A percentile compares a stretch with the other conserved stretches of the same genome.
Evolutionary conservation across 2,888 invertebrate species (phyloP).

Genomic region (Hirtodrosophila trivittata): DNA sequence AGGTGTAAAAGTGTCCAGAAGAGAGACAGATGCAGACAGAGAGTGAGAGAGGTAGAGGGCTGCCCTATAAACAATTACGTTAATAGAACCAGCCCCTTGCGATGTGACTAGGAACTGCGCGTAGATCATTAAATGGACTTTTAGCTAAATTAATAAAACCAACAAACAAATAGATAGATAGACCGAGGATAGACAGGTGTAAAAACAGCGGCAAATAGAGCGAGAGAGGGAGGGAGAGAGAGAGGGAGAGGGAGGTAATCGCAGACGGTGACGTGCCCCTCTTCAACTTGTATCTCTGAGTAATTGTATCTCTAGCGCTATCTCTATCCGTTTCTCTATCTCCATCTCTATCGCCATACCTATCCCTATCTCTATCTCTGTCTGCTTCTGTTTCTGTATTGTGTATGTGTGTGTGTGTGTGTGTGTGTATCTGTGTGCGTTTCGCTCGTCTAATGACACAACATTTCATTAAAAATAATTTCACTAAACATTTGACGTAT

Average conservation of each 20-base stretch:
- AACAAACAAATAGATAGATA: slow-evolving; percentile 18
- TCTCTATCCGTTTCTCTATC: slow-evolving; percentile 1
- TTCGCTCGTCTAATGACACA: slow-evolving; percentile 71
- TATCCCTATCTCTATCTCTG: neutral
- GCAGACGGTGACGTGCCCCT: slow-evolving; percentile 50
- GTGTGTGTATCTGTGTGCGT: slow-evolving; percentile 17
- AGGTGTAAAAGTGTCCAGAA: slow-evolving; percentile 34
- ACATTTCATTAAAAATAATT: slow-evolving; percentile 79
- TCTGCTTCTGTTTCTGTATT: neutral
- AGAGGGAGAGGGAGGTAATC: slow-evolving; percentile 28
- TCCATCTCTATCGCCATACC: slow-evolving; percentile 1
- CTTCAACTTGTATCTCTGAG: slow-evolving; percentile 10
- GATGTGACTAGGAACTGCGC: slow-evolving; percentile 51
- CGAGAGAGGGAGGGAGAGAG: slow-evolving; percentile 1
- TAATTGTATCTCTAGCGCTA: slow-evolving; percentile 2
- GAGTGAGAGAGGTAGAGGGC: neutral
- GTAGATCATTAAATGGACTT: slow-evolving; percentile 71
- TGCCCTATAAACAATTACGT: slow-evolving; percentile 62
- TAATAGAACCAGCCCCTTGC: slow-evolving; percentile 48
- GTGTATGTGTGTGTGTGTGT: slow-evolving; percentile 16
- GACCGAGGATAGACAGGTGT: neutral
- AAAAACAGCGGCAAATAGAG: neutral
- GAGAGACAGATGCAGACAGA: neutral
- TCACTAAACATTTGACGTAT: slow-evolving; percentile 78
- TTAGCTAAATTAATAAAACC: slow-evolving; percentile 75